Conservation (phyloP, 2,797 vertebrate species). For the Hybognathus amarus region DNA sequence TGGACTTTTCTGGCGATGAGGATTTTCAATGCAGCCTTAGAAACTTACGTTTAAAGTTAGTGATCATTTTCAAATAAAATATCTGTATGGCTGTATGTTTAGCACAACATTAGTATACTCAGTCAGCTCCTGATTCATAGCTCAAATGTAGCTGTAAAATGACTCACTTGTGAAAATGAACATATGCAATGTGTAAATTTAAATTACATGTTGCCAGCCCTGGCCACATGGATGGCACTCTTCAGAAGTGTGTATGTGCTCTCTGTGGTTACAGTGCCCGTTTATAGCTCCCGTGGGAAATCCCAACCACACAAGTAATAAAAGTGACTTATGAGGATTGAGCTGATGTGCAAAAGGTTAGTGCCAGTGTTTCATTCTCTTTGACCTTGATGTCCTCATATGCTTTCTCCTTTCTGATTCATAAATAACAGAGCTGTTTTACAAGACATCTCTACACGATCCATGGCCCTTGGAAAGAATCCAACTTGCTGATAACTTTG, state of each 20-base stretch:
- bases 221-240: constrained; percentile 31
- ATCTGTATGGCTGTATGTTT: neutral
- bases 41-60: neutral
- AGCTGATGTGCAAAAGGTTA: constrained; percentile 71
- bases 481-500: neutral
- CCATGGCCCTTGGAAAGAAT: neutral
- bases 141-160: constrained; percentile 4
- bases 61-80: neutral
- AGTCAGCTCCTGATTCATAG: neutral
- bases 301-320: constrained; percentile 52
- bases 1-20: no score
- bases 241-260: constrained; percentile 24
- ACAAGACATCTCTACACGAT: constrained; percentile 50
- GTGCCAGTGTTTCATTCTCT: constrained; percentile 73
- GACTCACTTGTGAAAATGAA: neutral
- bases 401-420: constrained; percentile 61
- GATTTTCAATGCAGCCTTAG: no score
- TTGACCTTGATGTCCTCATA: constrained; percentile 72
- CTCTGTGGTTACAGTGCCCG: constrained; percentile 43
- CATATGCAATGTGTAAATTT: constrained; percentile 33
- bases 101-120: neutral
- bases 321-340: constrained; percentile 72
- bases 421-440: constrained; percentile 66
- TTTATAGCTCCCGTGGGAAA: constrained; percentile 58
- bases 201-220: constrained; percentile 9